Evolutionary conservation across 2,113 vertebrate genomes (phyloP).

Genomic region (Epinephelus moara): DNA sequence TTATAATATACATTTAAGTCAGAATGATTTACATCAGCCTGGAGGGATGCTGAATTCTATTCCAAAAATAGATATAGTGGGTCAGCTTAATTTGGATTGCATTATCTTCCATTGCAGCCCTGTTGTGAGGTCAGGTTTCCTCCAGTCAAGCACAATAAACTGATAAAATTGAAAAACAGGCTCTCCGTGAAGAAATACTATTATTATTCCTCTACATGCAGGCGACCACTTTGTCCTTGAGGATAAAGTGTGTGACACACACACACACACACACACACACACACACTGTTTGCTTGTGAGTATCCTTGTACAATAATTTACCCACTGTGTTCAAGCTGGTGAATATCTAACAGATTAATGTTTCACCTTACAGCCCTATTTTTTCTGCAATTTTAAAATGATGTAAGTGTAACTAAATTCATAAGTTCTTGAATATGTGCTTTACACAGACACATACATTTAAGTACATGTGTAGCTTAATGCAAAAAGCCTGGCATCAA

Average conservation of each 20-base stretch:
- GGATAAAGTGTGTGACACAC: constrained; percentile 10
- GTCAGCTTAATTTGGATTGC: neutral
- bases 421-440: neutral
- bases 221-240: constrained; percentile 12
- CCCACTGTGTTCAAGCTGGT: neutral
- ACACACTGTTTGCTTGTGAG: neutral
- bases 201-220: neutral
- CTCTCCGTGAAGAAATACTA: constrained; percentile 16
- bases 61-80: constrained; percentile 31
- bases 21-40: constrained; percentile 25
- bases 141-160: neutral
- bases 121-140: constrained; percentile 24
- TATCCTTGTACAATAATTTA: neutral
- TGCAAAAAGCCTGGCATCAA: neutral
- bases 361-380: neutral
- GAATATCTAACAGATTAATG: neutral
- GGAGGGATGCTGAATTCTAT: constrained; percentile 4
- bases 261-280: neutral
- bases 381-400: neutral
- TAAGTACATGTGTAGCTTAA: neutral
- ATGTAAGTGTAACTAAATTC: neutral
- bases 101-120: constrained; percentile 25
- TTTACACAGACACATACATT: neutral
- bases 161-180: neutral
- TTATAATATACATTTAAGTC: constrained; percentile 8